Conservation (phyloP, 2,888 invertebrate genomes). For the Podotricha telesiphe region DNA sequence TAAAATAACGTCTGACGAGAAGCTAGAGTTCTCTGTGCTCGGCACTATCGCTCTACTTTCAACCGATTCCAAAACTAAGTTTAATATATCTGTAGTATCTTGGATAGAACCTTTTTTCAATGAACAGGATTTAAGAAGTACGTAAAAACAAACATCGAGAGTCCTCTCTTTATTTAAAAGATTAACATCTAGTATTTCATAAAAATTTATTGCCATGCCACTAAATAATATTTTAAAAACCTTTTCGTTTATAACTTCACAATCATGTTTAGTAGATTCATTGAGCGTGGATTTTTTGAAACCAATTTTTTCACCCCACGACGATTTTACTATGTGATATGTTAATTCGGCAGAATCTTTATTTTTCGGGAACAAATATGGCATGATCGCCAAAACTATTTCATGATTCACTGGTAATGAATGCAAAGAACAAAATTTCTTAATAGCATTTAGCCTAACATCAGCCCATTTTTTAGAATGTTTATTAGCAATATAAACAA, state of each 20-base stretch:
- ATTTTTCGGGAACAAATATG: conserved; percentile 84
- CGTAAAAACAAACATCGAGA: conserved; percentile 64
- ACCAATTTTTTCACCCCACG: conserved; percentile 68
- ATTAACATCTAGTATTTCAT: conserved; percentile 60
- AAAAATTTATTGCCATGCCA: conserved; percentile 56
- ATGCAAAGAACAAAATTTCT: conserved; percentile 74
- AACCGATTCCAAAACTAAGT: conserved; percentile 71
- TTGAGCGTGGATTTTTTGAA: conserved; percentile 54
- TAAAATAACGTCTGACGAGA: conserved; percentile 60
- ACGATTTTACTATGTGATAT: conserved; percentile 64
- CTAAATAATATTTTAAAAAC: conserved; percentile 66
- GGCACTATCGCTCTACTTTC: conserved; percentile 64
- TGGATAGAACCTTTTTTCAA: conserved; percentile 64
- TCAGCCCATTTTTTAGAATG: conserved; percentile 66
- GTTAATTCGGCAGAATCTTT: conserved; percentile 58
- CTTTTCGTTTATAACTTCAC: conserved; percentile 56
- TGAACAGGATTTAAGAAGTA: conserved; percentile 74
- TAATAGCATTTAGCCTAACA: conserved; percentile 68
- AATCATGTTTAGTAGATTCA: conserved; percentile 52
- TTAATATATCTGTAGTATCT: conserved; percentile 67
- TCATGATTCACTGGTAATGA: conserved; percentile 79
- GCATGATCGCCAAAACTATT: conserved; percentile 84
- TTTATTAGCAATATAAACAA: conserved; percentile 81
- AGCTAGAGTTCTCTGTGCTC: conserved; percentile 55
- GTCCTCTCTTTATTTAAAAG: conserved; percentile 61